Evolutionary conservation across 2,113 vertebrate genomes (phyloP).

Genomic region (Aythya baeri): DNA sequence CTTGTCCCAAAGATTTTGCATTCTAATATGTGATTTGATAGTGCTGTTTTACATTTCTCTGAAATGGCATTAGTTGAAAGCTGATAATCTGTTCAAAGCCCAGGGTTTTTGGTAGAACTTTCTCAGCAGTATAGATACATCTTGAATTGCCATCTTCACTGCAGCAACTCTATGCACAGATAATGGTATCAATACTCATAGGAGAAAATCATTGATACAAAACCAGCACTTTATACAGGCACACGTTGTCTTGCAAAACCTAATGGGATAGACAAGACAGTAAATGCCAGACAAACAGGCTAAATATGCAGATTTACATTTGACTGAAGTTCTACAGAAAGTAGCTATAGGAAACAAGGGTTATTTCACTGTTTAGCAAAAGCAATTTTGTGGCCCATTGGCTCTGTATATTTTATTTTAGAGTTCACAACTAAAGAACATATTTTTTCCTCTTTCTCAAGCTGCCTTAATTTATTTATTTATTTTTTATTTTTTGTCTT

Average conservation of each 20-base stretch:
- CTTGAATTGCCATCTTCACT: background rate
- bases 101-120: background rate
- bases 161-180: background rate
- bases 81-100: background rate
- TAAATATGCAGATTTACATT: background rate
- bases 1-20: background rate
- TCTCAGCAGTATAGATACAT: background rate
- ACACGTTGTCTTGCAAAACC: background rate
- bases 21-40: background rate
- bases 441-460: background rate
- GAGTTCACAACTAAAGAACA: background rate
- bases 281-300: background rate
- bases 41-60: background rate
- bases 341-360: background rate
- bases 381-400: conserved; percentile 61
- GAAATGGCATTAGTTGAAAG: background rate
- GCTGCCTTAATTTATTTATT: background rate
- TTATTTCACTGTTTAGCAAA: conserved; percentile 28
- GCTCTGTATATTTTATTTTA: conserved; percentile 33
- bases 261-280: background rate
- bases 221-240: background rate
- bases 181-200: background rate
- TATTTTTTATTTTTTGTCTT: background rate
- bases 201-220: background rate
- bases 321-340: conserved; percentile 6